These are phyloP conservation scores for Acanthurus lineatus DNA, from an alignment of 2,797 vertebrate species.

Conservation along the genomic window DNA sequence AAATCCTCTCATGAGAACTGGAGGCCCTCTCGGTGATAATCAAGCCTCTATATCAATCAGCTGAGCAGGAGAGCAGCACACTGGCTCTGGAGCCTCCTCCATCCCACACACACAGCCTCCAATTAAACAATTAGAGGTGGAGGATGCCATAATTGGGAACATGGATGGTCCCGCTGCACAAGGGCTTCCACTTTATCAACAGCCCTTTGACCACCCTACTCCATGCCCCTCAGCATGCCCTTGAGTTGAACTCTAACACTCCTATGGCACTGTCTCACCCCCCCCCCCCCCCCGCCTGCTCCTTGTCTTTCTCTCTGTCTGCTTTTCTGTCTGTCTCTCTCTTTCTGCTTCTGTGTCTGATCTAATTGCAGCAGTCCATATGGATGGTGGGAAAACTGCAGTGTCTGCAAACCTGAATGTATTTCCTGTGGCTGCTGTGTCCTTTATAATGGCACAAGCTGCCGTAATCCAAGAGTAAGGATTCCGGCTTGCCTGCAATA, in stretches of 20 bases:
- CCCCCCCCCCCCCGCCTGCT: conserved; percentile 27
- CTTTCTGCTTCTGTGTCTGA: conserved; percentile 66
- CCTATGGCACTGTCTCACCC: conserved; percentile 27
- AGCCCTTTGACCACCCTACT: conserved; percentile 46
- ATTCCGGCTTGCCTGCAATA: conserved; percentile 19
- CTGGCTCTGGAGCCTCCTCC: conserved; percentile 50
- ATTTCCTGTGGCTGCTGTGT: conserved; percentile 61
- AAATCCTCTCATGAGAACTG: conserved; percentile 43
- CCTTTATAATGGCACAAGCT: conserved; percentile 62
- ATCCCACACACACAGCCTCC: conserved; percentile 57
- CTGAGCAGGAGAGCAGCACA: conserved; percentile 39
- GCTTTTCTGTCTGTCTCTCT: conserved; percentile 24
- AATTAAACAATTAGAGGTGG: conserved; percentile 73
- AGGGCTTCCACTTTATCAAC: conserved; percentile 54
- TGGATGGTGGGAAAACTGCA: conserved; percentile 76
- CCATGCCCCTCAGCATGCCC: conserved; percentile 61
- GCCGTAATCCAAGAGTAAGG: conserved; percentile 45
- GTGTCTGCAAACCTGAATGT: conserved; percentile 74
- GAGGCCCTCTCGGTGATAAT: conserved; percentile 40
- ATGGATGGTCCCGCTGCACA: conserved; percentile 39
- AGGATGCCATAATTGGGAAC: conserved; percentile 62
- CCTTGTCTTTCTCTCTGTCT: conserved; percentile 20
- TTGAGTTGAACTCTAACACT: conserved; percentile 75
- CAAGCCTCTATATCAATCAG: conserved; percentile 50
- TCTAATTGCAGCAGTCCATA: conserved; percentile 79